Conservation (phyloP, 2,113 vertebrate species). For the Protobothrops flavoviridis region DNA sequence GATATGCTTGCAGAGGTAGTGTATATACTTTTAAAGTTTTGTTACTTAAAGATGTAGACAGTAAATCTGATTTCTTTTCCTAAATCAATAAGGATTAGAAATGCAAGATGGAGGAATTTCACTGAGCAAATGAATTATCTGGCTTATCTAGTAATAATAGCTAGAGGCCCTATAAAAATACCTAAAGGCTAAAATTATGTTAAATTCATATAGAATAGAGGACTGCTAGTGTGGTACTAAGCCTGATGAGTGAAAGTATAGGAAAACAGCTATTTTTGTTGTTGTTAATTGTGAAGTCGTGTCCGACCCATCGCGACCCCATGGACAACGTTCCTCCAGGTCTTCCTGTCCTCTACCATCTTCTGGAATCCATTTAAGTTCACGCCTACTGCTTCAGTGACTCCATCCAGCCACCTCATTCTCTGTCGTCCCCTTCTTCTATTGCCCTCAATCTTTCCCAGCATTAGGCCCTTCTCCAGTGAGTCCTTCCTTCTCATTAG, state of each 20-base stretch:
- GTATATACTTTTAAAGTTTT: neutral
- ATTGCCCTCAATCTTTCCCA: no score
- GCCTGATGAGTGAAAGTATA: neutral
- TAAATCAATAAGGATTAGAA: neutral
- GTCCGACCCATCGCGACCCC: no score
- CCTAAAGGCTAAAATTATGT: neutral
- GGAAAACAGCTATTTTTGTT: neutral
- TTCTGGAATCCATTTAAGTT: no score
- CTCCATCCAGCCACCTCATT: no score
- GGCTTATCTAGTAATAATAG: slow-evolving; percentile 2
- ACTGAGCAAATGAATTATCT: neutral
- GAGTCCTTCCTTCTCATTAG: no score
- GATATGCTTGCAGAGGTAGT: slow-evolving; percentile 82
- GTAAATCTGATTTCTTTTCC: slow-evolving; percentile 13
- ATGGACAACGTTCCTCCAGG: no score
- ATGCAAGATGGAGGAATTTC: slow-evolving; percentile 10
- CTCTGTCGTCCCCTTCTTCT: no score
- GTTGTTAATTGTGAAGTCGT: no score
- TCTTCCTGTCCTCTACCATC: no score
- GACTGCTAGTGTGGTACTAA: neutral
- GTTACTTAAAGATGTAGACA: neutral
- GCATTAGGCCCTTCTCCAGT: no score
- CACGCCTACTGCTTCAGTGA: no score
- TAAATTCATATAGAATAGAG: neutral
- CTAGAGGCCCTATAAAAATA: neutral